phyloP scores from a whole-genome alignment of 2,113 vertebrate species.

The Elephantulus edwardii region DNA sequence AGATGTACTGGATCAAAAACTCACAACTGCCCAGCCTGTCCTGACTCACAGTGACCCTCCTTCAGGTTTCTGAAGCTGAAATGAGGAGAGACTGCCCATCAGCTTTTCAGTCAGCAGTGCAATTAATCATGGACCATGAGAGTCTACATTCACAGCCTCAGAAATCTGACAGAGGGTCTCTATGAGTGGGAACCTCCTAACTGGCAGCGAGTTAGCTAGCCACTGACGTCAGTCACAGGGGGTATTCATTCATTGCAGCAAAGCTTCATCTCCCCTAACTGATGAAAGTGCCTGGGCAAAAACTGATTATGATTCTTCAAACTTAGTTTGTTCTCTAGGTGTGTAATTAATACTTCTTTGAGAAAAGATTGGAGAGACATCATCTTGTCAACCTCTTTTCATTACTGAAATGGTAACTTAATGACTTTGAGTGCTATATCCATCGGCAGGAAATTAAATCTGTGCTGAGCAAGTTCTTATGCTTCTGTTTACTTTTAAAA shows the following conservation, averaged over 20 bases:
- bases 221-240: neutral
- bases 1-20: too few relatives aligned
- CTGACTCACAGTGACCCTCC: too few relatives aligned
- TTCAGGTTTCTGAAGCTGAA: too few relatives aligned
- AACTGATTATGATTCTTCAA: neutral
- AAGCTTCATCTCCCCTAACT: neutral
- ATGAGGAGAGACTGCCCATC: too few relatives aligned
- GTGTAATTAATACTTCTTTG: neutral
- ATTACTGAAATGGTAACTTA: neutral
- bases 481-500: neutral
- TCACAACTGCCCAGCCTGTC: too few relatives aligned
- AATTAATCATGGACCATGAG: too few relatives aligned
- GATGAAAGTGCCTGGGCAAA: neutral
- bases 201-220: neutral
- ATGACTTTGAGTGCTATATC: neutral
- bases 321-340: neutral
- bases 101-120: too few relatives aligned
- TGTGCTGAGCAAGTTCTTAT: conserved; percentile 28
- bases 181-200: too few relatives aligned
- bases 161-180: too few relatives aligned
- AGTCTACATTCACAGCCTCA: too few relatives aligned
- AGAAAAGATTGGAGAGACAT: neutral
- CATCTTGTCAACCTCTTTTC: neutral
- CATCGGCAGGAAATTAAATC: conserved; percentile 4
- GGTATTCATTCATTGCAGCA: neutral